Base-by-base conservation (phyloP, 2,888 invertebrate species). In the Artemia sp. region DNA sequence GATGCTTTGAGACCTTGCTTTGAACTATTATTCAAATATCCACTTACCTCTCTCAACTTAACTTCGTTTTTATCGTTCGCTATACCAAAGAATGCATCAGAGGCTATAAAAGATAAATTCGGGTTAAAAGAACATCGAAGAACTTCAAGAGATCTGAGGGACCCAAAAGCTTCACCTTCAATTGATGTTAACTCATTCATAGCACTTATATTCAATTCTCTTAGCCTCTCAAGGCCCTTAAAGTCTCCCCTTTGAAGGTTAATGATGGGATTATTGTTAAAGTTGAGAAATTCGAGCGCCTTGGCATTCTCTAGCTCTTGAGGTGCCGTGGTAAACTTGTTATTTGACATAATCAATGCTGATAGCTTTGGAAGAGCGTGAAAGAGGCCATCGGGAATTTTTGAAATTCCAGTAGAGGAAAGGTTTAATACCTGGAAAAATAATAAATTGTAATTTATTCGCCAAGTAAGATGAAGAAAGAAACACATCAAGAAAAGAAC, bases 201-300 rank as follows among this genome's bases (percentile, higher is more conserved):
- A 72, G 85, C 83, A 69, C 85, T 84, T 77, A 91, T 81, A 73
- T 86, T 85, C 0, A 91, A 79, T 68, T 83, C 82, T 75, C 82
- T 80, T 19, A 91, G 77, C 8, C 82, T 83, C 0, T 80, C 77
- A 70, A 90, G 51, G 14, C 69, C 69, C 68, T 72, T 53, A 14
- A 90, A 71, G 8, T 69, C 69, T n/a, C 69, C 67, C 51, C 14
- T 50, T 12, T 66, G 50, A 14, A 71, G 74, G 70, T 81, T 78
- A 4, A 76, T 76, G 69, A 90, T 85, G 0, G 85, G 86, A 77
- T 90, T 90, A 72, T 85, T 84, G 74, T 88, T 85, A 38, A 90
- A 77, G 70, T 83, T 83, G 11, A 90, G 77, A 68, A 78, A 82
- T 70, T 84, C 77, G 69, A 90, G 77, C 72, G 82, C 82, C 70